phyloP scores from a whole-genome alignment of 2,113 vertebrate species.

The Stigmatopora nigra region DNA sequence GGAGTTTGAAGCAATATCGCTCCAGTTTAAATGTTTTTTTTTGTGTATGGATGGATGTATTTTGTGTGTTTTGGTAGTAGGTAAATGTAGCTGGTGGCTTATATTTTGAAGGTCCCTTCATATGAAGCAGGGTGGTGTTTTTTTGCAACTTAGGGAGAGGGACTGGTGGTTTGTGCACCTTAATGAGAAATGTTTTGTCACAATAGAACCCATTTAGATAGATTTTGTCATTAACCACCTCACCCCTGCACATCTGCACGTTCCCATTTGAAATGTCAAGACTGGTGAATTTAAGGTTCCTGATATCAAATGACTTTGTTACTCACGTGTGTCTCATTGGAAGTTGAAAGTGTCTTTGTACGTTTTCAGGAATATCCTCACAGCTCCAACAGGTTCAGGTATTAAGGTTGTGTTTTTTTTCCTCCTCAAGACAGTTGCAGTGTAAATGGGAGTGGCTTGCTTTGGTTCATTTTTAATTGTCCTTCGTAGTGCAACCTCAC shows the following conservation, averaged over 20 bases:
- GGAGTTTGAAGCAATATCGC: constrained; percentile 32
- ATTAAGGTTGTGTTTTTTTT: constrained; percentile 14
- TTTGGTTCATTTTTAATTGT: neutral
- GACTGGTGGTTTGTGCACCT: constrained; percentile 69
- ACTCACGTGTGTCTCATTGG: constrained; percentile 2
- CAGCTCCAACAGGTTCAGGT: constrained; percentile 2
- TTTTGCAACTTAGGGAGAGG: constrained; percentile 70
- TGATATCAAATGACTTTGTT: neutral
- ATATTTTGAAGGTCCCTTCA: constrained; percentile 36
- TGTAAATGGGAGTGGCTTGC: constrained; percentile 10
- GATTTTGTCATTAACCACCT: constrained; percentile 11
- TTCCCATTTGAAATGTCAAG: constrained; percentile 25
- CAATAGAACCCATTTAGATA: constrained; percentile 42
- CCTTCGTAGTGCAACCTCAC: constrained; percentile 11
- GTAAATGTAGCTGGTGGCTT: constrained; percentile 24
- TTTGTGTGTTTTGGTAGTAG: constrained; percentile 35
- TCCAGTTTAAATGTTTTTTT: constrained; percentile 28
- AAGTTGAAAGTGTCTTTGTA: neutral
- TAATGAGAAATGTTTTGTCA: constrained; percentile 53
- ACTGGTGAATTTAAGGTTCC: constrained; percentile 21
- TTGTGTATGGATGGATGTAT: constrained; percentile 35
- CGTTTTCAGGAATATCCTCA: neutral
- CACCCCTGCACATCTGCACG: neutral
- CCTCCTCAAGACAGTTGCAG: constrained; percentile 10
- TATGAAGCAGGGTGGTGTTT: constrained; percentile 44